These are phyloP conservation scores for Melanocharis versteri DNA, from an alignment of 2,113 vertebrate genomes.

Conservation along the genomic window DNA sequence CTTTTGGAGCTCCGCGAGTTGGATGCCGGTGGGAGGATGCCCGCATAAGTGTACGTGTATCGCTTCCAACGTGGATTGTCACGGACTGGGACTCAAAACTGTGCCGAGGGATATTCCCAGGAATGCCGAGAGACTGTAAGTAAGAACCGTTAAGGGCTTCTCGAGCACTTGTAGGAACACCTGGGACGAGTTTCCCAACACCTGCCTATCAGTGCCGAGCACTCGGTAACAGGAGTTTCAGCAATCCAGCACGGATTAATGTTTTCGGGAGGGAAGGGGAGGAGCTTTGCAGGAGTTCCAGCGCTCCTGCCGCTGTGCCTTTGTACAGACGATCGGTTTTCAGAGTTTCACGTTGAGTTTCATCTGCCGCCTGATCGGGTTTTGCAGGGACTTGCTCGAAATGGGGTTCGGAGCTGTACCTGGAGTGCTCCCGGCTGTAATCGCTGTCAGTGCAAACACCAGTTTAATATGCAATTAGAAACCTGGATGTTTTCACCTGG, in stretches of 20 bases:
- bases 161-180: not conserved
- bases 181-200: not conserved
- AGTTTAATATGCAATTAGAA: not conserved
- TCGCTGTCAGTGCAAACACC: not conserved
- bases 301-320: not conserved
- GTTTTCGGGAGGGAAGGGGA: slow-evolving; percentile 29
- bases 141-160: slow-evolving; percentile 33
- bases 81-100: slow-evolving; percentile 86
- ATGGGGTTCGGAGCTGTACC: not conserved
- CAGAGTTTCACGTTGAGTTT: not conserved
- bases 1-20: slow-evolving; percentile 72
- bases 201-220: not conserved
- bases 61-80: slow-evolving; percentile 95
- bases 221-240: not conserved
- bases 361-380: not conserved
- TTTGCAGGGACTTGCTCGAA: not conserved
- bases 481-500: slow-evolving; percentile 16
- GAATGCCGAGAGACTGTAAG: slow-evolving; percentile 95
- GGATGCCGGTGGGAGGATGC: slow-evolving; percentile 80
- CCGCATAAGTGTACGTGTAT: slow-evolving; percentile 96
- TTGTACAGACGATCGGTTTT: fast-evolving
- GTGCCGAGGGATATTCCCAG: slow-evolving; percentile 92
- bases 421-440: not conserved
- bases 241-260: not conserved
- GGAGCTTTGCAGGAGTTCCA: not conserved